phyloP scores from a whole-genome alignment of 1,140 invertebrate species.

The Rhopalosiphum maidis region DNA sequence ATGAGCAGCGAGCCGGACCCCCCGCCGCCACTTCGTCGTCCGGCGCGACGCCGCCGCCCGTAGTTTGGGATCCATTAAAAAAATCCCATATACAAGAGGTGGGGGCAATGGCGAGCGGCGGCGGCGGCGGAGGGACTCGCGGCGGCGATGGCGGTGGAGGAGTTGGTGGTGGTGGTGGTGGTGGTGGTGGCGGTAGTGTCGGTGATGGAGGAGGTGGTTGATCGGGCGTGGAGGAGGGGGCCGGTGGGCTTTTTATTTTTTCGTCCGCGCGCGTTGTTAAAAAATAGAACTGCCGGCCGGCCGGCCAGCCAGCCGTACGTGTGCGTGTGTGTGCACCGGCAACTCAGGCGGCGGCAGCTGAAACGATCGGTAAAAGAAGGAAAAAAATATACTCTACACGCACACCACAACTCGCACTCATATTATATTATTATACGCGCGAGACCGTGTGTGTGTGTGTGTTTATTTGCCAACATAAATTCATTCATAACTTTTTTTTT shows the following conservation, averaged over 20 bases:
- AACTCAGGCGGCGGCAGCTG: constrained; percentile 43
- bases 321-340: constrained; percentile 13
- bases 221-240: background rate
- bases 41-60: background rate
- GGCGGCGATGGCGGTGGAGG: background rate
- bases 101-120: background rate
- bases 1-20: constrained; percentile 57
- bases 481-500: constrained; percentile 55
- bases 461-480: constrained; percentile 50
- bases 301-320: background rate
- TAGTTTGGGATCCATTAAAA: constrained; percentile 28
- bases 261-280: constrained; percentile 56
- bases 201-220: background rate
- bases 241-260: constrained; percentile 45
- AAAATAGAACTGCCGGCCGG: constrained; percentile 52
- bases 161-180: background rate
- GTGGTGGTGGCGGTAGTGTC: background rate
- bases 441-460: background rate
- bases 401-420: background rate
- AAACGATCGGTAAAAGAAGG: constrained; percentile 43
- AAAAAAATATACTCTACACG: constrained; percentile 3
- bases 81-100: background rate
- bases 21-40: constrained; percentile 12
- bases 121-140: background rate
- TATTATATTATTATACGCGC: background rate